phyloP scores from a whole-genome alignment of 2,113 vertebrate genomes.

The Nyctereutes procyonoides region DNA sequence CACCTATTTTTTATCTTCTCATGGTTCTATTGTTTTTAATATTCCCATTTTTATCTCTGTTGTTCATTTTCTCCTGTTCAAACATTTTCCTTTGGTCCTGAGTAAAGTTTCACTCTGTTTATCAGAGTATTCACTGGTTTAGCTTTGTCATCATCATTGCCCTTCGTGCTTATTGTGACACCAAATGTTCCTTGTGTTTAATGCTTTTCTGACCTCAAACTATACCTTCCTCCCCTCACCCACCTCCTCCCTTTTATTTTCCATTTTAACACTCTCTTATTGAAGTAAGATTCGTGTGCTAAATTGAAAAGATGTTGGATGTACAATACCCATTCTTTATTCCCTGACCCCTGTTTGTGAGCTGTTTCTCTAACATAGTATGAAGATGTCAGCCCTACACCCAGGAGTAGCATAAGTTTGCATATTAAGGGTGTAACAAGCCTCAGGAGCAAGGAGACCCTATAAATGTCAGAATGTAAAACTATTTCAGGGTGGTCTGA shows the following conservation, averaged over 20 bases:
- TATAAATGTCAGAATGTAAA: neutral
- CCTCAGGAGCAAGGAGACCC: neutral
- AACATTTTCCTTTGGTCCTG: neutral
- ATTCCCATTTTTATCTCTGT: neutral
- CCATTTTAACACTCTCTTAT: neutral
- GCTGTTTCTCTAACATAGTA: neutral
- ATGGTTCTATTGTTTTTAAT: neutral
- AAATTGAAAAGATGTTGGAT: neutral
- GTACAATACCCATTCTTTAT: neutral
- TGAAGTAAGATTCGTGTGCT: neutral
- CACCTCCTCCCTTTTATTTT: neutral
- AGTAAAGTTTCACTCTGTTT: neutral
- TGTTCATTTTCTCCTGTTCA: neutral
- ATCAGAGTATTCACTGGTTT: neutral
- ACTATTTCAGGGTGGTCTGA: neutral
- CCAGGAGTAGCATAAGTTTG: neutral
- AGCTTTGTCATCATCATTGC: neutral
- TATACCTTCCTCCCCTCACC: fast-evolving
- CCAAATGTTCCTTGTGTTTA: neutral
- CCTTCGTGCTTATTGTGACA: neutral
- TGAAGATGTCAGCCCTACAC: neutral
- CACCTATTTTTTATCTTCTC: neutral
- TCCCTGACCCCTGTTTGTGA: neutral
- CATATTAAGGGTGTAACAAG: neutral
- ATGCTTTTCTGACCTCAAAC: neutral